Evolutionary conservation across 1,140 invertebrate species (phyloP), one percentile per base, ranked within the genome.

Genomic region (Centruroides sculpturatus): DNA sequence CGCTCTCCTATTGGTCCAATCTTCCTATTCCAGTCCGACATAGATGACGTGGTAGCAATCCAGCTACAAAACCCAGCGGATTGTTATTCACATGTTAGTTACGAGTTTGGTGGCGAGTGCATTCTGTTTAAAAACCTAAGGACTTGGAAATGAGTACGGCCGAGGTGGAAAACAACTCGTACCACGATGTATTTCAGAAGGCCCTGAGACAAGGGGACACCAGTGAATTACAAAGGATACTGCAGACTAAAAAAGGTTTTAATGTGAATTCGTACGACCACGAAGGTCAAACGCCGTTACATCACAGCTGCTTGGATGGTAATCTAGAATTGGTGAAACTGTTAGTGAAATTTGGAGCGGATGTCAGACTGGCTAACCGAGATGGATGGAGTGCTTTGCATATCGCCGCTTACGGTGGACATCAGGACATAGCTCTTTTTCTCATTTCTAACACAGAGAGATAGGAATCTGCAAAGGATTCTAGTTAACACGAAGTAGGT

Each of bases 331-430:
- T 78, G 50, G 77, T 79, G 23, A 75, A 77, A 69, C 64, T 78
- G 11, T 69, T 80, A 53, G 71, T 79, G 47, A 71, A 74, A 64
- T 74, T 76, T 57, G 78, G 78, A 35, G 78, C 78, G 2, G 75
- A 79, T 62, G 71, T 76, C 2, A 71, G 72, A 55, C 67, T 78
- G 36, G 74, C 75, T n/a, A 78, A 78, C 66, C 66, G 72, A 10
- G 78, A 79, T 64, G 76, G 77, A 3, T 80, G 78, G 78, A 77
- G 71, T 62, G 74, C 78, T 5, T 61, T 80, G 8, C 78, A 80
- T 64, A 75, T 79, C 46, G 78, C 78, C 9, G 74, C 73, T 5
- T 77, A 72, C 56, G 72, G 73, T 13, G 78, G 77, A 12, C 75
- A 78, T 64, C 70, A 73, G 47, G 74, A 78, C 57, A 75, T 80